A percentile compares a stretch with the other conserved stretches of the same genome.
Evolutionary conservation across 2,888 invertebrate species (phyloP).

Genomic region (Acholoe squamosa): DNA sequence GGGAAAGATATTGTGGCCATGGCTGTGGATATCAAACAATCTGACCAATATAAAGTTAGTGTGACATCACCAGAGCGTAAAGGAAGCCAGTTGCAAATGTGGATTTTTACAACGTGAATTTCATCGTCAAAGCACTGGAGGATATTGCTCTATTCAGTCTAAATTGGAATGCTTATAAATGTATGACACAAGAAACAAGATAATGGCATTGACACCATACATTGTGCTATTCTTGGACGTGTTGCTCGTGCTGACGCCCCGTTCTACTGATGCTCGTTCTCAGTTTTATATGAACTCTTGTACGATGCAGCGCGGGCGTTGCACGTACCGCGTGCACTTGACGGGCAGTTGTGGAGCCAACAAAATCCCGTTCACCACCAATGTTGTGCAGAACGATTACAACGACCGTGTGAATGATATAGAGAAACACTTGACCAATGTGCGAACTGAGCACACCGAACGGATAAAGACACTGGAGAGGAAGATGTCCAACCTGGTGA

Average conservation of each 20-base stretch:
- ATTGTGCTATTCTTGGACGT: not conserved
- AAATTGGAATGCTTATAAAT: no score
- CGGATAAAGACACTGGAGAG: slow-evolving; percentile 65
- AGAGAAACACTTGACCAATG: slow-evolving; percentile 83
- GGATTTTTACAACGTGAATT: no score
- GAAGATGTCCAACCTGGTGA: slow-evolving; percentile 57
- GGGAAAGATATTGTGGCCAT: no score
- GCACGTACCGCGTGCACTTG: slow-evolving; percentile 65
- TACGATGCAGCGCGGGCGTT: slow-evolving; percentile 56
- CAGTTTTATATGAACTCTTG: slow-evolving; percentile 36
- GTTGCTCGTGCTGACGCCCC: not conserved
- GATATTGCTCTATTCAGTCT: no score
- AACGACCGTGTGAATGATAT: slow-evolving; percentile 98
- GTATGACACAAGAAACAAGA: no score
- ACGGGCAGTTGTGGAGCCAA: slow-evolving; percentile 72
- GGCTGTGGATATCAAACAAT: no score
- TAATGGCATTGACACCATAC: no score
- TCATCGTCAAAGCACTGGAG: no score
- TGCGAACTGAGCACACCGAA: slow-evolving; percentile 58
- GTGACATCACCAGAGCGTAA: no score
- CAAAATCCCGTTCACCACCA: slow-evolving; percentile 95
- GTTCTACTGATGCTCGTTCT: not conserved
- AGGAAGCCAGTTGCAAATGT: no score
- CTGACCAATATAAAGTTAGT: no score
- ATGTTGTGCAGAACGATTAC: slow-evolving; percentile 98